phyloP scores from a whole-genome alignment of 2,888 invertebrate species.

The Parnassius mnemosyne region DNA sequence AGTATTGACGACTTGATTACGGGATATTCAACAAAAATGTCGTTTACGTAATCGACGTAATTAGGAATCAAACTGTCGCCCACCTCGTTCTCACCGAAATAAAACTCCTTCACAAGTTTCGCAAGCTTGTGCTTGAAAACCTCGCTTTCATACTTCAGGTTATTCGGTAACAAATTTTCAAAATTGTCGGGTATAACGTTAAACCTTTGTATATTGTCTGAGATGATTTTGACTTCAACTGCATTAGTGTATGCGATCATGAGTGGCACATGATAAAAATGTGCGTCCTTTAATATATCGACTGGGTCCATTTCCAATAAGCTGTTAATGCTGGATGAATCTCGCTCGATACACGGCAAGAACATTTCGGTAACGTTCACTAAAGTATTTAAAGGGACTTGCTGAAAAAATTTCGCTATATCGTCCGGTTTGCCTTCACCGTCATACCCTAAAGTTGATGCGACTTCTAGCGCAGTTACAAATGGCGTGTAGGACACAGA shows the following conservation, averaged over 20 bases:
- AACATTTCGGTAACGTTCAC: conserved; percentile 43
- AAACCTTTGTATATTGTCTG: conserved; percentile 40
- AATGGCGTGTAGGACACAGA: conserved; percentile 52
- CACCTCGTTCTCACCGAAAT: conserved; percentile 45
- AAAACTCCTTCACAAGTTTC: conserved; percentile 56
- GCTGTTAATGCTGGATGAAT: conserved; percentile 35
- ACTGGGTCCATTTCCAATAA: conserved; percentile 56
- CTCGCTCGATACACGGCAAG: conserved; percentile 58
- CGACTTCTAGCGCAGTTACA: conserved; percentile 51
- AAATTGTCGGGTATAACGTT: conserved; percentile 45
- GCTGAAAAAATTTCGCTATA: conserved; percentile 47
- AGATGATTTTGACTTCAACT: conserved; percentile 40
- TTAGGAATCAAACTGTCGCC: conserved; percentile 35
- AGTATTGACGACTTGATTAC: conserved; percentile 52
- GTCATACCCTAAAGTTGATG: conserved; percentile 67
- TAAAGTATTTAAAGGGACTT: conserved; percentile 37
- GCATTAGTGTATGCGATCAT: conserved; percentile 50
- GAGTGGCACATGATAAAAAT: conserved; percentile 53
- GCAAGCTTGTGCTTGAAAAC: conserved; percentile 44
- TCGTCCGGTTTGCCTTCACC: conserved; percentile 37
- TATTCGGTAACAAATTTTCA: conserved; percentile 55
- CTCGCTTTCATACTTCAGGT: conserved; percentile 50
- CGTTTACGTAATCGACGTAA: conserved; percentile 57
- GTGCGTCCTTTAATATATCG: conserved; percentile 42
- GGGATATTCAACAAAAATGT: conserved; percentile 58